A percentile compares a stretch with the other conserved stretches of the same genome.
Evolutionary conservation across 2,797 vertebrate species (phyloP).

Genomic region (Anguilla megastoma): DNA sequence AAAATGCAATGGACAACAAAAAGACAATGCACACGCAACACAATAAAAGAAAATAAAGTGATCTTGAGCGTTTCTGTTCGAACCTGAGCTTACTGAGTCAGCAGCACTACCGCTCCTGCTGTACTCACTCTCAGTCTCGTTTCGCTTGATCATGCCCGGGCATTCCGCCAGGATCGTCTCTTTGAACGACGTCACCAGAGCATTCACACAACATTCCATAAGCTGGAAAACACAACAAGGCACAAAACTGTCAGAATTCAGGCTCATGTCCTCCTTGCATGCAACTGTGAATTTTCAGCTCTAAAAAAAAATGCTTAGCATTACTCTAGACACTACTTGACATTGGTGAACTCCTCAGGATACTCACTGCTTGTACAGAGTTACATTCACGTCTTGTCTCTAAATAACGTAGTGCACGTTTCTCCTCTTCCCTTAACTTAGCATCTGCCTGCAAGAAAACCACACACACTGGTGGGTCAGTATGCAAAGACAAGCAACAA

Average conservation of each 20-base stretch:
- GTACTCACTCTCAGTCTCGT: conserved; percentile 98
- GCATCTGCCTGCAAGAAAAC: conserved; percentile 83
- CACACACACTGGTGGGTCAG: neutral
- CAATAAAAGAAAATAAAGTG: neutral
- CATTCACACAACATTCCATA: conserved; percentile 98
- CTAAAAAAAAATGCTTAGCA: neutral
- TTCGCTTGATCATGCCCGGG: conserved; percentile 98
- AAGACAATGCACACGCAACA: neutral
- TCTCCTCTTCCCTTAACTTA: conserved; percentile 97
- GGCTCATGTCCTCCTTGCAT: too few relatives aligned
- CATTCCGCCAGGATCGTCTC: conserved; percentile 98
- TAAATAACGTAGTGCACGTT: conserved; percentile 93
- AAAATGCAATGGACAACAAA: neutral
- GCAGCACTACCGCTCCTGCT: conserved; percentile 59
- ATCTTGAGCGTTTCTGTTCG: conserved; percentile 54
- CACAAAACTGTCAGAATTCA: neutral
- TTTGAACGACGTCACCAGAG: conserved; percentile 95
- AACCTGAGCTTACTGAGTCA: conserved; percentile 68
- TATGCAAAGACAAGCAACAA: neutral
- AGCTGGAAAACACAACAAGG: conserved; percentile 69
- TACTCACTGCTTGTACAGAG: conserved; percentile 94
- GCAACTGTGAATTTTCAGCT: neutral
- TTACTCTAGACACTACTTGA: neutral
- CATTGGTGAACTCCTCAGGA: neutral
- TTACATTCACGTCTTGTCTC: conserved; percentile 97